A percentile compares a stretch with the other conserved stretches of the same genome.
Conservation (phyloP, 1,140 invertebrate species). For the Berghia stephanieae region DNA sequence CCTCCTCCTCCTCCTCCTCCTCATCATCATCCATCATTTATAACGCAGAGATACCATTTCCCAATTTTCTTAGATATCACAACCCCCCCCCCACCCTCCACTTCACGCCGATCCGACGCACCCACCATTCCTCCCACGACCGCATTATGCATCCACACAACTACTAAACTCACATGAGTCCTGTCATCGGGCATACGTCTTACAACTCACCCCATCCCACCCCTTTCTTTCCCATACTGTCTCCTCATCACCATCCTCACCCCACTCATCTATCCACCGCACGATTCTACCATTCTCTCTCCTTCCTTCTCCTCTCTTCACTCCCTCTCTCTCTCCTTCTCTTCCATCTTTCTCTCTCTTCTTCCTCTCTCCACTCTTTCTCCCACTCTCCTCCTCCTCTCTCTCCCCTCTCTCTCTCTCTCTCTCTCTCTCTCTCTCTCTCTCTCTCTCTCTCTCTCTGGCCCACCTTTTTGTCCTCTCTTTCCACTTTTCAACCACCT, state of each 20-base stretch:
- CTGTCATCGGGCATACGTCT: too few relatives aligned
- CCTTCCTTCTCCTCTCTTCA: background rate
- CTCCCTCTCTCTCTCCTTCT: background rate
- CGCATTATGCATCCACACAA: too few relatives aligned
- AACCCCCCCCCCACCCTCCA: too few relatives aligned
- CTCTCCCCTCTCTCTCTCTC: background rate
- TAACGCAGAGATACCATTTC: too few relatives aligned
- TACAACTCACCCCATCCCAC: too few relatives aligned
- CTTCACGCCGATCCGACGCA: too few relatives aligned
- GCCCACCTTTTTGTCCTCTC: background rate
- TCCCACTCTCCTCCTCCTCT: background rate
- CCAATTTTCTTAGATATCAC: too few relatives aligned
- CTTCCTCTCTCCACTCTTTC: background rate
- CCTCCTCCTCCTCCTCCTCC: background rate
- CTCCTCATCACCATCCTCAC: background rate
- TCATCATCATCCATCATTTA: background rate
- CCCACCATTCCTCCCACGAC: too few relatives aligned
- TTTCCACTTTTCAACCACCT: background rate
- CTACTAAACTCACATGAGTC: too few relatives aligned
- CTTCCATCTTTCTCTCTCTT: background rate
- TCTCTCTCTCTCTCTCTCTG: background rate
- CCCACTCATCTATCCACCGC: background rate
- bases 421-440: constrained; percentile 9
- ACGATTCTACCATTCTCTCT: background rate
- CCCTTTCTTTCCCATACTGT: background rate